phyloP scores from a whole-genome alignment of 2,113 vertebrate species.

The Tragelaphus imberbis region DNA sequence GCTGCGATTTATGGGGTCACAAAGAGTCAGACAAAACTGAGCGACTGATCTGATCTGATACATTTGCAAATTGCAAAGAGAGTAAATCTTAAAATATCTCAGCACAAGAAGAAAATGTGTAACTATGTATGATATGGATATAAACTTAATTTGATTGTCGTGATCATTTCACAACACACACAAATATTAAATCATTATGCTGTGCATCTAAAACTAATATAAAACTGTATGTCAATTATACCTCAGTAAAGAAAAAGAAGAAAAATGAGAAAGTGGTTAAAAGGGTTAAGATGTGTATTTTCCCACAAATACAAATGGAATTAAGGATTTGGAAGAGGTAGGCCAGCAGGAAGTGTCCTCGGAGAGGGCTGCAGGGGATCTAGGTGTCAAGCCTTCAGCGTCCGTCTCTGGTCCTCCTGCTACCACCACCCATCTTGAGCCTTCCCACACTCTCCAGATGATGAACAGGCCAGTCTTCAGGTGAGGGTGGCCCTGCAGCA shows the following conservation, averaged over 20 bases:
- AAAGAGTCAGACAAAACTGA: too few relatives aligned
- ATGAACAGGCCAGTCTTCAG: neutral
- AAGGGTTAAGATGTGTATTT: neutral
- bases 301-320: neutral
- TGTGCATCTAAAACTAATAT: neutral
- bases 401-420: neutral
- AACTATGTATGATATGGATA: neutral
- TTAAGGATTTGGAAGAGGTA: neutral
- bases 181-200: neutral
- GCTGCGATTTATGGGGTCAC: too few relatives aligned
- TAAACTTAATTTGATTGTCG: neutral
- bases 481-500: neutral
- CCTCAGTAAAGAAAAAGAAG: neutral
- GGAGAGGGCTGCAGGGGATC: neutral
- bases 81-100: neutral
- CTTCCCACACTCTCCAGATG: neutral
- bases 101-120: neutral
- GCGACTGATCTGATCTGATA: too few relatives aligned
- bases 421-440: too few relatives aligned
- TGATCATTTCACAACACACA: neutral
- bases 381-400: neutral
- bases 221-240: neutral
- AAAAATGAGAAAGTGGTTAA: neutral
- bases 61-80: neutral
- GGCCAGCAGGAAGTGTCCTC: neutral